A percentile compares a stretch with the other conserved stretches of the same genome.
These are phyloP conservation scores for Standfussiana lucernea DNA, from an alignment of 2,888 invertebrate genomes.

Conservation along the genomic window DNA sequence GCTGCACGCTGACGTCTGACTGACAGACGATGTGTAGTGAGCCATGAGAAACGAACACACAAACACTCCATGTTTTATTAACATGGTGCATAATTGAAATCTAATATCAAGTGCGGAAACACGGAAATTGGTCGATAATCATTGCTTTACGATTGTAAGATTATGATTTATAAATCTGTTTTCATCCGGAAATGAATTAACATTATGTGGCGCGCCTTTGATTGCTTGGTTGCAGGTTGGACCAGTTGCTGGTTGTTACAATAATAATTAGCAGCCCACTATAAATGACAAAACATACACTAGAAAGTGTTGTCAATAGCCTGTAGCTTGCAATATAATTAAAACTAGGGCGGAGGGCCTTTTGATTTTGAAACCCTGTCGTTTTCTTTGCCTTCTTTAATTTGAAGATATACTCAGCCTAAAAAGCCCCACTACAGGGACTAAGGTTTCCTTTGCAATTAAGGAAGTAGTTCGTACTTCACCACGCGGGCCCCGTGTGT, in stretches of 20 bases:
- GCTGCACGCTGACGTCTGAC: slow-evolving; percentile 77
- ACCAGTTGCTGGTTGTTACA: slow-evolving; percentile 32
- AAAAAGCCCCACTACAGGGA: not conserved
- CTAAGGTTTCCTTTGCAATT: not conserved
- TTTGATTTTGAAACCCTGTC: not conserved
- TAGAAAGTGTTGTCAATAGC: slow-evolving; percentile 6
- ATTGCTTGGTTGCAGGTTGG: slow-evolving; percentile 38
- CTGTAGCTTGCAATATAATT: not conserved
- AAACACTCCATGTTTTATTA: slow-evolving; percentile 36
- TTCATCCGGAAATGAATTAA: slow-evolving; percentile 57
- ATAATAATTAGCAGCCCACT: slow-evolving; percentile 29
- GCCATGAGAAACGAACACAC: slow-evolving; percentile 63
- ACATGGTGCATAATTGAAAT: slow-evolving; percentile 54
- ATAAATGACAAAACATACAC: slow-evolving; percentile 20
- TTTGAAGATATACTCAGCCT: not conserved
- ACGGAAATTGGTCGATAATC: slow-evolving; percentile 55
- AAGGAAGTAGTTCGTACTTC: not conserved
- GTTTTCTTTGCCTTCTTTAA: not conserved
- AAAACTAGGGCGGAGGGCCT: not conserved
- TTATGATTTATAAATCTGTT: slow-evolving; percentile 59
- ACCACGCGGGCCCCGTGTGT: not conserved
- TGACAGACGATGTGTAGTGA: slow-evolving; percentile 76
- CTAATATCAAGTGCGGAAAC: slow-evolving; percentile 47
- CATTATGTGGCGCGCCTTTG: slow-evolving; percentile 49
- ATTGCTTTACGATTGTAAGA: slow-evolving; percentile 53